Conservation (phyloP, 2,888 invertebrate species). For the Plagodis dolabraria region DNA sequence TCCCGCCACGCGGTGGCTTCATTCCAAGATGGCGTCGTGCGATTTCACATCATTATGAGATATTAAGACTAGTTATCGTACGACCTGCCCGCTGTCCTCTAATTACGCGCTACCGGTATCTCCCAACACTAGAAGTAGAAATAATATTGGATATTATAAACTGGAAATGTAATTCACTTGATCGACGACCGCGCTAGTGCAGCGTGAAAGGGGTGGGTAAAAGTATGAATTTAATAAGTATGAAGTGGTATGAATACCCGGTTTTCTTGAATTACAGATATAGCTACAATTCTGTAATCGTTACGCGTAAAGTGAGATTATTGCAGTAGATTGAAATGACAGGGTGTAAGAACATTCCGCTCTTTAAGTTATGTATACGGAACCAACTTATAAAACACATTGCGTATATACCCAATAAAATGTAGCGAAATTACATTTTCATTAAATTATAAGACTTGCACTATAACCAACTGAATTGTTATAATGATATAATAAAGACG, state of each 20-base stretch:
- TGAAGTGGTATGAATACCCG: constrained; percentile 42
- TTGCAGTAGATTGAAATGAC: constrained; percentile 10
- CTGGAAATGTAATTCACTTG: constrained; percentile 61
- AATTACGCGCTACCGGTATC: constrained; percentile 70
- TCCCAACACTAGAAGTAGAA: constrained; percentile 47
- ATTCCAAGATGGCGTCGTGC: constrained; percentile 70
- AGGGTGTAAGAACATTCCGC: background rate
- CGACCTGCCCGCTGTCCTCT: constrained; percentile 74
- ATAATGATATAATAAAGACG: too few species aligned
- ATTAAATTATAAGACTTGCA: too few species aligned
- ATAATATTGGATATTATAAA: constrained; percentile 75
- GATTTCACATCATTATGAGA: constrained; percentile 77
- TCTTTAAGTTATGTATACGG: too few species aligned
- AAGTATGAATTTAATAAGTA: constrained; percentile 50
- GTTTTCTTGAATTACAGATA: constrained; percentile 38
- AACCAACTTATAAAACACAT: too few species aligned
- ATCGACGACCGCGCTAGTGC: constrained; percentile 47
- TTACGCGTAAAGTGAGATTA: constrained; percentile 11
- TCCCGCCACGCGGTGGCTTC: constrained; percentile 61
- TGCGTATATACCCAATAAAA: too few species aligned
- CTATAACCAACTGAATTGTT: too few species aligned
- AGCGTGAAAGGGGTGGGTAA: constrained; percentile 48
- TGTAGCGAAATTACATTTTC: too few species aligned
- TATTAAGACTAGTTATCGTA: constrained; percentile 80
- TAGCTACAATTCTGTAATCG: constrained; percentile 29